These are phyloP conservation scores for Agonum fuliginosum DNA, from an alignment of 2,888 invertebrate genomes.

Conservation along the genomic window DNA sequence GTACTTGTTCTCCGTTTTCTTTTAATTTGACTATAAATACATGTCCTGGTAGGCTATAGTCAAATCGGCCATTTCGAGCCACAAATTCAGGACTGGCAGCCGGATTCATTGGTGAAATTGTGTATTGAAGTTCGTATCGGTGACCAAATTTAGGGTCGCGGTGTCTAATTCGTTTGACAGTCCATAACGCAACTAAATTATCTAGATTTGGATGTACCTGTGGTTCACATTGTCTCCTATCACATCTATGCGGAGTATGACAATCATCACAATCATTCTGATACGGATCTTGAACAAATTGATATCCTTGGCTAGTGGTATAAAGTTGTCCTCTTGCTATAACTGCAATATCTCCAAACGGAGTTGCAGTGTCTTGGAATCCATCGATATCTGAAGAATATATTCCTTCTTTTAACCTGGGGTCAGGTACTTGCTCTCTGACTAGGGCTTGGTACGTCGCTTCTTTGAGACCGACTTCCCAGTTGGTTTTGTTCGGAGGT, in stretches of 20 bases:
- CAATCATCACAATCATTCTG: constrained; percentile 72
- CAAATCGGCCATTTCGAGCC: constrained; percentile 71
- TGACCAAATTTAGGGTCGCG: constrained; percentile 74
- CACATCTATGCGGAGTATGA: constrained; percentile 65
- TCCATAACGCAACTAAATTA: constrained; percentile 79
- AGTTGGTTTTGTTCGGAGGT: constrained; percentile 68
- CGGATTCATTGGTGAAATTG: constrained; percentile 76
- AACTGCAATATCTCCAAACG: constrained; percentile 79
- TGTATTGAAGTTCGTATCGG: constrained; percentile 81
- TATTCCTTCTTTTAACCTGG: constrained; percentile 70
- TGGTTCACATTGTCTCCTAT: constrained; percentile 55
- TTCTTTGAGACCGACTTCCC: constrained; percentile 82
- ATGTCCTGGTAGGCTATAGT: constrained; percentile 76
- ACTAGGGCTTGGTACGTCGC: constrained; percentile 80
- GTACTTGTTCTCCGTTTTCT: constrained; percentile 53
- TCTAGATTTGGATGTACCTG: constrained; percentile 64
- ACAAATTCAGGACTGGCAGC: constrained; percentile 67
- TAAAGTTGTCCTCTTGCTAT: constrained; percentile 80
- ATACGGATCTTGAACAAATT: constrained; percentile 74
- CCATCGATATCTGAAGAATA: constrained; percentile 68
- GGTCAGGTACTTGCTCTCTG: constrained; percentile 75
- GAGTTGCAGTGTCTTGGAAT: constrained; percentile 71
- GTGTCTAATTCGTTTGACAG: constrained; percentile 81
- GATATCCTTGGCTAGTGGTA: constrained; percentile 73
- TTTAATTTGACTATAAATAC: constrained; percentile 76